Evolutionary conservation across 2,888 invertebrate genomes (phyloP).

Genomic region (Hoplodrina ambigua): DNA sequence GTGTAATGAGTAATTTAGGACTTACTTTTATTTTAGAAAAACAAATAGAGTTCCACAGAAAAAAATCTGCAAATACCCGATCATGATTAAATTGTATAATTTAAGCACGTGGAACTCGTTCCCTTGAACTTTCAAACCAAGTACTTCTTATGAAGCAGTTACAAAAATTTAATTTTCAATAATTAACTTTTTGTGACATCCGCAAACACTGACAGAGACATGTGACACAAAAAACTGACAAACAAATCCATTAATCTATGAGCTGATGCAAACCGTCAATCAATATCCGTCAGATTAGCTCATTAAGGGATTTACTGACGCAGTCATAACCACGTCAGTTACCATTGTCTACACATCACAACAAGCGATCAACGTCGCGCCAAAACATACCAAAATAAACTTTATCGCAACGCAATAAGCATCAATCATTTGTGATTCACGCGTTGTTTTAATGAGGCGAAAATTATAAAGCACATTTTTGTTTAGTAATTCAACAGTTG

Average conservation of each 20-base stretch:
- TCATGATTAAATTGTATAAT: no score
- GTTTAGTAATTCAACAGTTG: not conserved
- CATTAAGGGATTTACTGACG: conserved; percentile 75
- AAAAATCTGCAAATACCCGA: no score
- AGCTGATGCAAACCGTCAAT: conserved; percentile 68
- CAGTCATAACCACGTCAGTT: conserved; percentile 69
- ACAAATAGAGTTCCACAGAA: no score
- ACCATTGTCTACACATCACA: conserved; percentile 67
- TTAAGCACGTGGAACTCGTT: conserved; percentile 3
- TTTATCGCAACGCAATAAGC: conserved; percentile 66
- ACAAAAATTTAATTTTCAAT: conserved; percentile 15
- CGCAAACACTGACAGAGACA: conserved; percentile 19
- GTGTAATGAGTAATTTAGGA: no score
- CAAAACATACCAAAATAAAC: conserved; percentile 64
- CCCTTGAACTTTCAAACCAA: conserved; percentile 22
- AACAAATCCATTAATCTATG: conserved; percentile 60
- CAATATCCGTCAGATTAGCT: conserved; percentile 79
- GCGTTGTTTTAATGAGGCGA: conserved; percentile 73
- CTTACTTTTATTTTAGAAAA: no score
- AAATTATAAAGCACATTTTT: conserved; percentile 65
- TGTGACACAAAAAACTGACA: conserved; percentile 45
- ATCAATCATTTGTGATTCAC: conserved; percentile 65
- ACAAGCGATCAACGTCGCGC: conserved; percentile 65
- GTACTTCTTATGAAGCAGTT: conserved; percentile 3
- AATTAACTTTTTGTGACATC: conserved; percentile 32